Evolutionary conservation across 2,797 vertebrate species (phyloP).

Genomic region (Sparus aurata): DNA sequence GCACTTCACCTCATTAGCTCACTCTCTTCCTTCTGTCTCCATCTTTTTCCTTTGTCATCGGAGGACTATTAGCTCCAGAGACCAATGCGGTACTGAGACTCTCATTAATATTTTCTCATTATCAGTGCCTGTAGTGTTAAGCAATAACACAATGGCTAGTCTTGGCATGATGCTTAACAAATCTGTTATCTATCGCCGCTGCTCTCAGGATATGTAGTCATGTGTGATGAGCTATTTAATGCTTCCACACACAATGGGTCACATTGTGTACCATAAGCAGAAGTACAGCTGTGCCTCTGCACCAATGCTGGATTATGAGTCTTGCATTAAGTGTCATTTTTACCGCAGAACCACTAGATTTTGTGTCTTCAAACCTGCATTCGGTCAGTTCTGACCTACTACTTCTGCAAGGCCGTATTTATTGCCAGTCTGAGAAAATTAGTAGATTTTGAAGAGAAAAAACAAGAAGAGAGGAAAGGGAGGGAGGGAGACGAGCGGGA

Average conservation of each 20-base stretch:
- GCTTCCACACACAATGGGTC: not conserved
- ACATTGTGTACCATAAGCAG: not conserved
- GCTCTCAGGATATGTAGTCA: slow-evolving; percentile 3
- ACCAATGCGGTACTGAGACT: slow-evolving; percentile 45
- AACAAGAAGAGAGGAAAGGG: slow-evolving; percentile 11
- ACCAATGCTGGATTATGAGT: not conserved
- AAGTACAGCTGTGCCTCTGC: not conserved
- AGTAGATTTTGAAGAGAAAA: not conserved
- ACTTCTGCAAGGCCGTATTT: slow-evolving; percentile 2
- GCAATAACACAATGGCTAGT: slow-evolving; percentile 55
- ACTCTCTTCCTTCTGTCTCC: slow-evolving; percentile 33
- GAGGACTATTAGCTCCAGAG: slow-evolving; percentile 63
- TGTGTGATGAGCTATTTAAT: slow-evolving; percentile 34
- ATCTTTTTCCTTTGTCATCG: slow-evolving; percentile 43
- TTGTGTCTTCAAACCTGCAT: not conserved
- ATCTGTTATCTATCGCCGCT: slow-evolving; percentile 39
- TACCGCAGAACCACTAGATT: not conserved
- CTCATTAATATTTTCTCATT: slow-evolving; percentile 75
- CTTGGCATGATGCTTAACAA: slow-evolving; percentile 52
- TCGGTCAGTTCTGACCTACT: slow-evolving; percentile 12
- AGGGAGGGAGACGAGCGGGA: not conserved
- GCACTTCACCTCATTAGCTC: slow-evolving; percentile 62
- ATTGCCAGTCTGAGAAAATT: slow-evolving; percentile 7
- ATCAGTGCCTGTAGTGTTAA: slow-evolving; percentile 50
- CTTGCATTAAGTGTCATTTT: not conserved